Evolutionary conservation across 1,140 invertebrate genomes (phyloP), one percentile per base, ranked within the genome.

Genomic region (Calosoma granatense): DNA sequence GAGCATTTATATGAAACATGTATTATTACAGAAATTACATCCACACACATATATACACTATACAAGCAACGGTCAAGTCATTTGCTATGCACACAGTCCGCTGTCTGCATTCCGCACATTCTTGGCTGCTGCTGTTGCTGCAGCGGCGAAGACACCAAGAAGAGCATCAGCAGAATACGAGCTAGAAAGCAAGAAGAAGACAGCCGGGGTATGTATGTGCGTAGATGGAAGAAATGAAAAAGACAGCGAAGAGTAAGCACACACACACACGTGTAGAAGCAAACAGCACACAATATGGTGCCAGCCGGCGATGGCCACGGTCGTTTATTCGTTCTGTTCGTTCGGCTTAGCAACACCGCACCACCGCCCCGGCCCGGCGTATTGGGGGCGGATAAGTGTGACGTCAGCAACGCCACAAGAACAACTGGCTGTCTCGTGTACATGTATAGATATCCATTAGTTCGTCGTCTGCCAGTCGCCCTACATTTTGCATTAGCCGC

Each of bases 51-150:
- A n/a, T n/a, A n/a, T n/a, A n/a, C n/a, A n/a, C n/a, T n/a, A n/a
- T n/a, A n/a, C n/a, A n/a, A n/a, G n/a, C n/a, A n/a, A n/a, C n/a
- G 26, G n/a, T 9, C 6, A 36, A 36, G 26, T 36, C 26, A 36
- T 36, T 36, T 36, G 26, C 26, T 47, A 47, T 47, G 41, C 41
- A 47, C 6, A 47, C 6, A 11, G 17, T 12, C 6, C 17, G 15
- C 15, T 17, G 41, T 47, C 41, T 47, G 41, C 41, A 47, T 47
- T 47, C 41, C 41, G 41, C 41, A 47, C 41, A 47, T 47, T 47
- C 41, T 17, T 4, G 4, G 17, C 15, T 11, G 41, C 41, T 30
- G 14, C 26, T 4, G 4, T 30, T 14, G 14, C 14, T 12, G 41
- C 9, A 47, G 6, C 3, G 15, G 17, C 15, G 15, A 47, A 17